A percentile compares a stretch with the other conserved stretches of the same genome.
These are phyloP conservation scores for Corythornis leucogaster DNA, from an alignment of 2,797 vertebrate species.

Conservation along the genomic window DNA sequence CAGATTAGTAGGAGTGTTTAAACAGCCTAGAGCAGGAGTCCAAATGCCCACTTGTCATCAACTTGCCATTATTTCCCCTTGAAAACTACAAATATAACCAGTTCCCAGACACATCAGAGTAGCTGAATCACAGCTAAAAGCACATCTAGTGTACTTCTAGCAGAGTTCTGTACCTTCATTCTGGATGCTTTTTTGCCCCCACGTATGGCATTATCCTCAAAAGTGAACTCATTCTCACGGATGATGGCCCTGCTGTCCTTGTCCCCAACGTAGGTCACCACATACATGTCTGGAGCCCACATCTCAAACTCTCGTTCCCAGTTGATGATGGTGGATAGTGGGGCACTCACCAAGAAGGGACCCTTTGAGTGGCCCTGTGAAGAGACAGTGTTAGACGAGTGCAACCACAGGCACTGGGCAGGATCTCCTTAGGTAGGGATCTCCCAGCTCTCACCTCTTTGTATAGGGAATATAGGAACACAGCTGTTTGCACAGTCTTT, in stretches of 20 bases:
- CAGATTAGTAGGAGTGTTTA: neutral
- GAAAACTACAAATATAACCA: neutral
- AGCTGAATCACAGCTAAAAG: neutral
- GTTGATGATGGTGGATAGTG: constrained; percentile 98
- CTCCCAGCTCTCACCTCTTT: constrained; percentile 87
- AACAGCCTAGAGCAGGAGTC: neutral
- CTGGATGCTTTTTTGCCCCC: constrained; percentile 96
- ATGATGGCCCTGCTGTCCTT: constrained; percentile 98
- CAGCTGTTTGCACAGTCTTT: constrained; percentile 97
- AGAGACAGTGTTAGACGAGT: neutral
- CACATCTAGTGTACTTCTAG: neutral
- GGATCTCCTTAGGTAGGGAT: neutral
- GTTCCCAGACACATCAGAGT: neutral
- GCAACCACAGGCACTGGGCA: neutral
- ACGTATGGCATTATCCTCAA: constrained; percentile 95
- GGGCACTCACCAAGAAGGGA: constrained; percentile 96
- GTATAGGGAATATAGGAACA: constrained; percentile 97
- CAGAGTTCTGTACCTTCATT: constrained; percentile 88
- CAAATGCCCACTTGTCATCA: neutral
- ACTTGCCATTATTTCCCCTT: neutral
- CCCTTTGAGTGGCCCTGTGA: constrained; percentile 96
- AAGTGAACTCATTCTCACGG: constrained; percentile 97
- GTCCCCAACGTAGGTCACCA: constrained; percentile 96
- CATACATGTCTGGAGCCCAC: constrained; percentile 99
- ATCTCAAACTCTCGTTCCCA: constrained; percentile 99